These are phyloP conservation scores for Leptocoma aspasia DNA, from an alignment of 2,113 vertebrate genomes.

Conservation along the genomic window DNA sequence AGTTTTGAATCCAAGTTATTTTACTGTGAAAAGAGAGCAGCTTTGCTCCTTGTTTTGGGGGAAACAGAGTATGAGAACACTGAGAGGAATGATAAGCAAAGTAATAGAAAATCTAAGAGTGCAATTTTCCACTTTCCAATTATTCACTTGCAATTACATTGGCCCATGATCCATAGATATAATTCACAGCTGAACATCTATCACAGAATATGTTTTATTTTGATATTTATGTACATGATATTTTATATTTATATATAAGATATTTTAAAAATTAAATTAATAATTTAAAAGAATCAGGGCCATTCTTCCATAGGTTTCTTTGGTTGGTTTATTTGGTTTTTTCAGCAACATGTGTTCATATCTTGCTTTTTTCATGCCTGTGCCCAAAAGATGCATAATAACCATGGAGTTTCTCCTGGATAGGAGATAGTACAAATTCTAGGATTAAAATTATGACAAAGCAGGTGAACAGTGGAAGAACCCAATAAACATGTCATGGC, in stretches of 20 bases:
- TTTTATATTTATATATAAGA: too few species aligned
- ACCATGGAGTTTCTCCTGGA: background rate
- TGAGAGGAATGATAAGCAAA: background rate
- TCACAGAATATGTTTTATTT: background rate
- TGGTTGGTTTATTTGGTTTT: background rate
- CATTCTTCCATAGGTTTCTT: background rate
- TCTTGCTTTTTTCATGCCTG: background rate
- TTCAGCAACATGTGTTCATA: background rate
- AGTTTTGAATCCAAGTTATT: background rate
- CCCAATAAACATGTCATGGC: background rate
- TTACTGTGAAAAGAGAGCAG: background rate
- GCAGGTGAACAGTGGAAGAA: background rate
- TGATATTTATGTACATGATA: too few species aligned
- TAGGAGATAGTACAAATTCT: background rate
- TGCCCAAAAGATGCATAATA: background rate
- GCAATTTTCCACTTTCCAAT: background rate
- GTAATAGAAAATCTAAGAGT: background rate
- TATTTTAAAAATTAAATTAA: background rate
- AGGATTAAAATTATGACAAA: background rate
- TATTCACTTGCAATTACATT: background rate
- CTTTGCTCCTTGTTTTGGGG: background rate
- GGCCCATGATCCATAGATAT: background rate
- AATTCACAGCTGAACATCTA: background rate
- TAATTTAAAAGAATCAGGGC: background rate
- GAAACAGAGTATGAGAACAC: background rate